Evolutionary conservation across 2,113 vertebrate species (phyloP), one percentile per base, ranked within the genome.

Genomic region (Phalacrocorax carbo): DNA sequence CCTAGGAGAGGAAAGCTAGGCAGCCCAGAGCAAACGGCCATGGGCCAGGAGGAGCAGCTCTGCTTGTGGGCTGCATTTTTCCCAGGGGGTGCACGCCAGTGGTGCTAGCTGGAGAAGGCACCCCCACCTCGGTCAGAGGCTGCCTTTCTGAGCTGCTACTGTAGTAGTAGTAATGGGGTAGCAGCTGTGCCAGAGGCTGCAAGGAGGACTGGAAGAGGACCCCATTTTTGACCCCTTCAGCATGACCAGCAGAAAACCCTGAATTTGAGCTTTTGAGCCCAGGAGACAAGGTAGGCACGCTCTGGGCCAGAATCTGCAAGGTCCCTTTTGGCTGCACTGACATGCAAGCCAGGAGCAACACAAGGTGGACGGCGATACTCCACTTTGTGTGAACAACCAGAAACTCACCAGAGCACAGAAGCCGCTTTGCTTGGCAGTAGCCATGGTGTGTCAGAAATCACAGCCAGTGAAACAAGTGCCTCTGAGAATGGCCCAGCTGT

Each of bases 331-430:
- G 51, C 46, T 79, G 30, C 5, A 1, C 30, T 27, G 38, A 11
- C n/a, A 40, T 6, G 4, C 46, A 36, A 34, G 7, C n/a, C 0
- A 1, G 19, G 22, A 73, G 44, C 19, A 72, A 7, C 1, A 2
- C 55, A 9, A 88, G n/a, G 60, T 13, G 25, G 14, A 49, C 2
- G 11, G 48, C 1, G 4, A 55, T 21, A 21, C 36, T 69, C 58
- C 19, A 20, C 18, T 25, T 40, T 9, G 16, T 1, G 5, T 22
- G 60, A 65, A 27, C 61, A 57, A n/a, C 40, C 9, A 5, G 52
- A 90, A 78, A 38, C 32, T 38, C 14, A 3, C 20, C 4, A 10
- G 30, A 55, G 38, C 0, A 0, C 25, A 25, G 52, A 49, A 42
- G 17, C 15, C 3, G 1, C 75, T 66, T 42, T 42, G 29, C 32